Conservation (phyloP, 1,140 invertebrate genomes). For the Brachionus koreanus region DNA sequence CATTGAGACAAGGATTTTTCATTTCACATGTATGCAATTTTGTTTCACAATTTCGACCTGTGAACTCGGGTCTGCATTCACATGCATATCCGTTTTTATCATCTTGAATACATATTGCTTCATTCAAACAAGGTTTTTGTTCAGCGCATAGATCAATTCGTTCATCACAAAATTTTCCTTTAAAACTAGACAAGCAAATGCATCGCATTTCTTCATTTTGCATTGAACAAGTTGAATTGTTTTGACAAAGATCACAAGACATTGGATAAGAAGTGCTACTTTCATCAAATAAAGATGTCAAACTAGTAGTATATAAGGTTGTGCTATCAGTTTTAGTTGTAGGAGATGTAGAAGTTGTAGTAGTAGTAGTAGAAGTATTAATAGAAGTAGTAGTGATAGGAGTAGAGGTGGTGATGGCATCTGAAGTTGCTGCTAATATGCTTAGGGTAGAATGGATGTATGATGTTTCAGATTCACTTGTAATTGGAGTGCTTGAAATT, state of each 20-base stretch:
- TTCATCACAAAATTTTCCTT: slow-evolving; percentile 43
- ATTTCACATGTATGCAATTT: background rate
- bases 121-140: background rate
- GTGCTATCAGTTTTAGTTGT: too few species aligned
- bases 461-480: background rate
- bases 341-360: background rate
- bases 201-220: slow-evolving; percentile 25
- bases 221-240: slow-evolving; percentile 6
- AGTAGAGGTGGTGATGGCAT: background rate
- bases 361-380: background rate
- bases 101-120: slow-evolving; percentile 1
- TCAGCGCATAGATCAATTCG: background rate
- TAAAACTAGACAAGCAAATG: slow-evolving; percentile 45
- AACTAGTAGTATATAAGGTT: too few species aligned
- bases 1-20: slow-evolving; percentile 6
- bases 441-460: background rate
- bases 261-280: background rate
- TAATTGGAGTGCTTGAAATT: background rate
- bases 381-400: background rate
- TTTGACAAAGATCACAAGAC: background rate
- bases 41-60: background rate
- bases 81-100: background rate
- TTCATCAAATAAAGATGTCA: background rate
- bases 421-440: background rate
- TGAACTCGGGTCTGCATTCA: background rate